These are phyloP conservation scores for Tragelaphus eurycerus DNA, from an alignment of 2,797 vertebrate genomes.

Conservation along the genomic window DNA sequence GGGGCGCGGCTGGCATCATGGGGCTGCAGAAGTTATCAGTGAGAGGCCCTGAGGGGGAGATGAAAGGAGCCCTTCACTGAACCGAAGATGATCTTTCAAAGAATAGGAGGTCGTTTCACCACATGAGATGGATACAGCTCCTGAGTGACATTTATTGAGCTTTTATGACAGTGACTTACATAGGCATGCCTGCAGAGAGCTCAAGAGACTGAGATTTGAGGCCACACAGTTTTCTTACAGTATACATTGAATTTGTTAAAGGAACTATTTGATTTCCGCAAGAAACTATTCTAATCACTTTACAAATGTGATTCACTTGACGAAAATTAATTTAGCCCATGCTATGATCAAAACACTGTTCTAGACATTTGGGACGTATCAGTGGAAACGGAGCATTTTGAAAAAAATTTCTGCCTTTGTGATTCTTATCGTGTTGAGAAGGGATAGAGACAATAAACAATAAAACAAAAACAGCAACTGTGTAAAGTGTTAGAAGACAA, in stretches of 20 bases:
- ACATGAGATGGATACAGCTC: neutral
- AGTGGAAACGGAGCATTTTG: neutral
- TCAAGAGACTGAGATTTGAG: neutral
- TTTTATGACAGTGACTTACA: neutral
- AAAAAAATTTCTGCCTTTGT: neutral
- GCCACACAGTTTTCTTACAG: neutral
- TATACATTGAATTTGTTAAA: neutral
- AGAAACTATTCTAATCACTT: neutral
- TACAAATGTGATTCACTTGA: neutral
- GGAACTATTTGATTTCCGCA: neutral
- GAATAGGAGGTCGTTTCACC: neutral
- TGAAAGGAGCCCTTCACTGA: neutral
- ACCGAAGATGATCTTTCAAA: neutral
- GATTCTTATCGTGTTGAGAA: neutral
- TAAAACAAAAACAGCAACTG: neutral
- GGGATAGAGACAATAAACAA: neutral
- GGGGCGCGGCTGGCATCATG: too few relatives aligned
- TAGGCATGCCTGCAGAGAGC: neutral
- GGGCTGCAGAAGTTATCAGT: neutral
- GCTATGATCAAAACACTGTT: neutral
- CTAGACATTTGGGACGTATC: neutral
- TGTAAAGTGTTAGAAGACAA: neutral
- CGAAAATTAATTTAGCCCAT: neutral
- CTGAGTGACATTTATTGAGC: neutral
- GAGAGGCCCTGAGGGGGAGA: neutral